phyloP scores from a whole-genome alignment of 2,888 invertebrate species.

The Parnassius glacialis region DNA sequence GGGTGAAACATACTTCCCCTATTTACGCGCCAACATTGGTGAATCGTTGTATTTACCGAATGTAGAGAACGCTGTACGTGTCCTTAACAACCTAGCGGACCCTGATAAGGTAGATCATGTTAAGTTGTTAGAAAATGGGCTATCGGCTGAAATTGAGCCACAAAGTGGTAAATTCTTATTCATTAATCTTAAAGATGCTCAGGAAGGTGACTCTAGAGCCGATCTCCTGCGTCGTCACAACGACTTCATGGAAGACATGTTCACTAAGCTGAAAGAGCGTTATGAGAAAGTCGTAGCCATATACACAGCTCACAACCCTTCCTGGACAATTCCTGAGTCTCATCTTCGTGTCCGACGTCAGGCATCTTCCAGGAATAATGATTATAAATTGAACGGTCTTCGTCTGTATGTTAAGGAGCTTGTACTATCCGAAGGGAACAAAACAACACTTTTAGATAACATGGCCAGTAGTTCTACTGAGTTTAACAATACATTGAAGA shows the following conservation, averaged over 20 bases:
- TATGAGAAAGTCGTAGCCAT: constrained; percentile 75
- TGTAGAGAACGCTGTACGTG: constrained; percentile 81
- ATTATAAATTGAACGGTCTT: constrained; percentile 44
- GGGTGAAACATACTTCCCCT: constrained; percentile 60
- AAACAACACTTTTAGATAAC: constrained; percentile 26
- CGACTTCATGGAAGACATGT: constrained; percentile 78
- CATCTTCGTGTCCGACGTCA: constrained; percentile 58
- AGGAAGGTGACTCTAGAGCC: constrained; percentile 75
- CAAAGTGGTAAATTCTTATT: constrained; percentile 75
- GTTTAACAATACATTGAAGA: constrained; percentile 30
- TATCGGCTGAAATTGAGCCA: constrained; percentile 56
- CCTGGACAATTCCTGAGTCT: constrained; percentile 57
- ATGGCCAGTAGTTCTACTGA: constrained; percentile 26
- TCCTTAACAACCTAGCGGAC: constrained; percentile 74
- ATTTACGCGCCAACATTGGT: constrained; percentile 53
- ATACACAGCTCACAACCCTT: constrained; percentile 81
- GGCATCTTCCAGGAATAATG: constrained; percentile 29
- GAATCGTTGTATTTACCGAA: constrained; percentile 80
- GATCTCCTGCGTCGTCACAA: constrained; percentile 83
- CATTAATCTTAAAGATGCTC: constrained; percentile 80
- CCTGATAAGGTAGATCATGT: constrained; percentile 58
- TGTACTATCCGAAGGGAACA: constrained; percentile 22
- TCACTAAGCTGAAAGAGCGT: constrained; percentile 65
- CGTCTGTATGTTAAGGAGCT: constrained; percentile 44
- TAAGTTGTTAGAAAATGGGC: constrained; percentile 59